Conservation (phyloP, 2,113 vertebrate genomes). For the Grammomys surdaster region DNA sequence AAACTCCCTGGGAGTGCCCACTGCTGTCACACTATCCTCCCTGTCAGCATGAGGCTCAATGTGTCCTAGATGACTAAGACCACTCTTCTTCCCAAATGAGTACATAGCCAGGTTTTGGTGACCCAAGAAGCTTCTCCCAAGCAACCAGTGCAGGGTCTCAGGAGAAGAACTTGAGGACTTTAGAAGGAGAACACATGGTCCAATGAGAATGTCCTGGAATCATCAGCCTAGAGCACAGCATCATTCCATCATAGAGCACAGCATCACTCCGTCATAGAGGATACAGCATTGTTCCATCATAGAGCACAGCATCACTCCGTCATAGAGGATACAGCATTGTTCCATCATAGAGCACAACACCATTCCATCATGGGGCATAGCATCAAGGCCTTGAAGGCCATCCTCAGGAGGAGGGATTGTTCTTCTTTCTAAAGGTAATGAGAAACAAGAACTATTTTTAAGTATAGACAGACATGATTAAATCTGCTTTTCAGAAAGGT, state of each 20-base stretch:
- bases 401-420: background rate
- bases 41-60: background rate
- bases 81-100: background rate
- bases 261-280: background rate
- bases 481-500: conserved; percentile 47
- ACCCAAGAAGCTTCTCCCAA: background rate
- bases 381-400: background rate
- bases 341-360: background rate
- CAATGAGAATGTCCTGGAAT: accelerated
- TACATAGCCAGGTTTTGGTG: background rate
- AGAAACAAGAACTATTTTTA: background rate
- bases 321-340: background rate
- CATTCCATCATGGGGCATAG: background rate
- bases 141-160: background rate
- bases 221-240: background rate
- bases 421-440: background rate
- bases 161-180: background rate
- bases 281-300: background rate
- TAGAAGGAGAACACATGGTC: background rate
- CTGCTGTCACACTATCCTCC: background rate
- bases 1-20: background rate
- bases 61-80: background rate
- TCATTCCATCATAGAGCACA: background rate
- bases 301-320: background rate
- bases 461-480: conserved; percentile 4